Base-by-base conservation (phyloP, 2,113 vertebrate genomes). In the Dolichallabes microphthalmus region DNA sequence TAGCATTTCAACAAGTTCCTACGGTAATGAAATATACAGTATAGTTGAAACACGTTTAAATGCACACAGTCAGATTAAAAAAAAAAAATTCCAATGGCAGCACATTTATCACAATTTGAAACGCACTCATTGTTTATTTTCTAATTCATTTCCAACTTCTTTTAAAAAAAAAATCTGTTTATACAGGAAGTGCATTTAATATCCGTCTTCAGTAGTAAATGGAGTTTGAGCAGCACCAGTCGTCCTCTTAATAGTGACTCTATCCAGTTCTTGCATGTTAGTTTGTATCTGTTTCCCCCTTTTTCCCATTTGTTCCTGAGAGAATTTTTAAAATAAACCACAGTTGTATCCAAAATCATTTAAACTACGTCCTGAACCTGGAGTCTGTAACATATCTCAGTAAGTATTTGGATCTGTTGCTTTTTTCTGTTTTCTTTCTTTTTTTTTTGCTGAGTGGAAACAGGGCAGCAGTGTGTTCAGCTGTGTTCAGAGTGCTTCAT, bases 201-300 rank as follows among this genome's bases (percentile, higher is more conserved):
- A 69, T 50, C 55, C 14, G 7, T 86, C 11, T 35, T 73, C n/a
- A 53, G 20, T 68, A 57, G 74, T 76, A 84, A 76, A 76, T 20
- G 55, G 69, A 84, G 69, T 30, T 76, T 84, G 60, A 64, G 50
- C 60, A 66, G 45, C 58, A 77, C 58, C 60, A 77, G 74, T 61
- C 61, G 2, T 60, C 78, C 35, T 35, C 35, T 71, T 80, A 71
- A 69, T 85, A 63, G 84, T 86, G 74, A 78, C n/a, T 68, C 39
- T 68, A 30, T 68, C 83, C 60, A 85, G 73, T 52, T 68, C 74
- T 66, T 57, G 20, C 60, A 45, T 66, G 83, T 55, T 61, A 57
- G 68, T 85, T 50, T 85, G 74, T 85, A 39, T 75, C 71, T 84
- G 82, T 84, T 84, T 85, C 74, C 83, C 74, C 83, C 78, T 74